Evolutionary conservation across 2,888 invertebrate species (phyloP), one percentile per base, ranked within the genome.

Genomic region (Lagria hirta): DNA sequence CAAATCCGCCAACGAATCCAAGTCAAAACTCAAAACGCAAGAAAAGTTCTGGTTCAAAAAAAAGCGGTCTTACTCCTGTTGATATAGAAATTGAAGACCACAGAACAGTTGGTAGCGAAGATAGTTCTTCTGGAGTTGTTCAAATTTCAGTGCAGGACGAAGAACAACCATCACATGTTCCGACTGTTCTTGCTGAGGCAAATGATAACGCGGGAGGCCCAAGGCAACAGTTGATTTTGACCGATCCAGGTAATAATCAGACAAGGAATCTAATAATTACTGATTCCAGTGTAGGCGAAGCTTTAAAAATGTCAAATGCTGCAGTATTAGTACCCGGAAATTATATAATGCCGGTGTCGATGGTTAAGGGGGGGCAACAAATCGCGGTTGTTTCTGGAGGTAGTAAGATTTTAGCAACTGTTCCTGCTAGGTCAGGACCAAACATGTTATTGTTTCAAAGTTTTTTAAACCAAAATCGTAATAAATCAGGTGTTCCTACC

Each of bases 21-120:
- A 79, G 78, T 32, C 82, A 83, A 10, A 81, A 81, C 24, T 84
- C 85, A 49, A 78, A 86, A 24, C 82, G 85, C 58, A 85, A 85
- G 64, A 81, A 83, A 38, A 78, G 77, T 13, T 79, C 78, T 1
- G 68, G 76, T 43, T 76, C 79, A 10, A 80, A 84, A 53, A 76
- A 81, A 12, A 57, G 64, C 79, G 17, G 74, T 5, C 57, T 61
- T 16, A 54, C 61, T 26, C 55, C 65, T 12, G 56, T 62, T 1
- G 71, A 71, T 41, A 65, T 64, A 6, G 72, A 78, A 37, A 75
- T 79, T 5, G 86, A 86, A 27, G 86, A 86, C 58, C 75, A 80
- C 3, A 77, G 82, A 18, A 85, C 85, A 0, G 80, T 85, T 74
- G 85, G 85, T 2, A 86, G 86, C 43, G 86, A 86, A 66, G 86